These are phyloP conservation scores for Diaprepes abbreviatus DNA, from an alignment of 2,888 invertebrate genomes.

Conservation along the genomic window DNA sequence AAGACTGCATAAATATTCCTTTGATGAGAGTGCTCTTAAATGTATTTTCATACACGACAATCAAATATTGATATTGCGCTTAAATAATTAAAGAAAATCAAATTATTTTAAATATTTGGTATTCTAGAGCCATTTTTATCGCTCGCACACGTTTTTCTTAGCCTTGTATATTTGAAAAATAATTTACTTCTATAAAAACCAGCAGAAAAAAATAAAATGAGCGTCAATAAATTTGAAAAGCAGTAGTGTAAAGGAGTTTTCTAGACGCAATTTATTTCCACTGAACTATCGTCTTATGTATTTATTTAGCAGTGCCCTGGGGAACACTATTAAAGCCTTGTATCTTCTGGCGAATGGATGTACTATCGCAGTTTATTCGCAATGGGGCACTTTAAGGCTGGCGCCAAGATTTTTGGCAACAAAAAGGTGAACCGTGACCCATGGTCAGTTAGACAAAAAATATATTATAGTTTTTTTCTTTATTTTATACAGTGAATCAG, in stretches of 20 bases:
- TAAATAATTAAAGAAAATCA: too few relatives aligned
- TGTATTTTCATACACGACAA: too few relatives aligned
- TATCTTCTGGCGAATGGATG: constrained; percentile 51
- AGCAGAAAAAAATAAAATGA: background rate
- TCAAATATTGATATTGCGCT: too few relatives aligned
- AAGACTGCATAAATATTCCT: too few relatives aligned
- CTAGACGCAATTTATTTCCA: constrained; percentile 43
- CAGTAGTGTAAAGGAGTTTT: constrained; percentile 25
- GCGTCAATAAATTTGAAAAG: constrained; percentile 37
- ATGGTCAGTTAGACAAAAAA: constrained; percentile 8
- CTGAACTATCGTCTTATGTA: constrained; percentile 48
- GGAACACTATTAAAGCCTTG: constrained; percentile 51
- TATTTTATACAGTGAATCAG: too few relatives aligned
- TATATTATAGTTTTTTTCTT: too few relatives aligned
- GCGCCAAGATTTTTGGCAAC: constrained; percentile 41
- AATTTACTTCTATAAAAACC: background rate
- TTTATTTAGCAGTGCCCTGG: constrained; percentile 49
- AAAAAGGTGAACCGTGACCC: constrained; percentile 18
- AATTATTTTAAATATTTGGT: too few relatives aligned
- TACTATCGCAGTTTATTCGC: constrained; percentile 46
- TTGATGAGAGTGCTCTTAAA: too few relatives aligned
- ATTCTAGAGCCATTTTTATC: too few relatives aligned
- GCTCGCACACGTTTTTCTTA: too few relatives aligned
- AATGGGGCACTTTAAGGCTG: constrained; percentile 49
- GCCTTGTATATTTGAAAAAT: background rate